phyloP scores from a whole-genome alignment of 35 echinoderm and acorn worm genomes.

The Heliocidaris tuberculata region DNA sequence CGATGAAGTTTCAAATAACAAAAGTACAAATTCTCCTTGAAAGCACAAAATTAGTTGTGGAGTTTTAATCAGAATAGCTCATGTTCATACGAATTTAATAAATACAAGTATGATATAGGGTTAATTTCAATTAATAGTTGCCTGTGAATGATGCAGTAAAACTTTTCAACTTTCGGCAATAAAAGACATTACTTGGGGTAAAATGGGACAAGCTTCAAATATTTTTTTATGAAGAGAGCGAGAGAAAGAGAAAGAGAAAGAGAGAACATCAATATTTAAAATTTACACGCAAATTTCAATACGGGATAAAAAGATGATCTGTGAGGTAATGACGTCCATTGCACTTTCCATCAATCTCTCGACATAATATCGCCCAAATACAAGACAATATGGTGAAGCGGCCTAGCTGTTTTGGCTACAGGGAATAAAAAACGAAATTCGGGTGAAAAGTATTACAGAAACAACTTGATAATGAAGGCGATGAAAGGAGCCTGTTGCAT shows the following conservation, averaged over 20 bases:
- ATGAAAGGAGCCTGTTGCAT: conserved; percentile 1
- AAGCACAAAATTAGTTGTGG: too few species aligned
- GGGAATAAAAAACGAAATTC: neutral
- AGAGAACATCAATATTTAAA: neutral
- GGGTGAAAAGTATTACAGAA: neutral
- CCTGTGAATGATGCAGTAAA: too few species aligned
- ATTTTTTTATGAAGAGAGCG: too few species aligned
- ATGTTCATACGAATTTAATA: too few species aligned
- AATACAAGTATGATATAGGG: too few species aligned
- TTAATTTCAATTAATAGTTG: too few species aligned
- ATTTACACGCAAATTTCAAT: neutral
- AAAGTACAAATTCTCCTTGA: too few species aligned
- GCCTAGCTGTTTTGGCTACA: neutral
- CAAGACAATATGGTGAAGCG: neutral
- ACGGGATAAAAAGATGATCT: neutral
- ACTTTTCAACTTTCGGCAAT: too few species aligned
- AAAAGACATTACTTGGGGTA: too few species aligned
- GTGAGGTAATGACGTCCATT: neutral
- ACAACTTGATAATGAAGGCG: conserved; percentile 2
- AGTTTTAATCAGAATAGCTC: too few species aligned
- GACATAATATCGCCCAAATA: neutral
- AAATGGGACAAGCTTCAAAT: too few species aligned
- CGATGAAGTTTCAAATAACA: too few species aligned
- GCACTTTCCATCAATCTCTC: neutral
- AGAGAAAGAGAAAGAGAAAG: neutral